A percentile compares a stretch with the other conserved stretches of the same genome.
Conservation (phyloP, 2,113 vertebrate genomes). For the Hypanus sabinus region DNA sequence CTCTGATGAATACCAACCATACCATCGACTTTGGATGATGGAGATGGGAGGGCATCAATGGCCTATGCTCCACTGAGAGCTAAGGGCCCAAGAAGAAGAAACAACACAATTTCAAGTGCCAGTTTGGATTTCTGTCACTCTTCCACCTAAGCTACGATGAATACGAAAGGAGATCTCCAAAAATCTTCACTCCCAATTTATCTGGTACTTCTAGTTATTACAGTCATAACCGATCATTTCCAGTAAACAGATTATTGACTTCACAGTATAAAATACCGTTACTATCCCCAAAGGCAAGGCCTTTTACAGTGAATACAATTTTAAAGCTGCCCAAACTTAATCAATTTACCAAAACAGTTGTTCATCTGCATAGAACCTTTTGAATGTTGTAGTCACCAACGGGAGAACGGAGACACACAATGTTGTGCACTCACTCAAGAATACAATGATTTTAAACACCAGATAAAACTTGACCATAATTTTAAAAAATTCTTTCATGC, state of each 20-base stretch:
- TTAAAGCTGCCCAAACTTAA: neutral
- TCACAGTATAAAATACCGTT: neutral
- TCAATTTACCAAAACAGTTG: neutral
- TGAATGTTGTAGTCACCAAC: neutral
- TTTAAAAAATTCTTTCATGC: conserved; percentile 63
- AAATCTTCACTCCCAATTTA: neutral
- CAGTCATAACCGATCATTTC: neutral
- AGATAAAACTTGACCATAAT: conserved; percentile 49
- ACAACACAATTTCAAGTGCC: neutral
- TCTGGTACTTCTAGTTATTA: neutral
- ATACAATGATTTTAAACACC: conserved; percentile 48
- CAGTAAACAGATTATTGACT: neutral
- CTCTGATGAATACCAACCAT: too few species aligned
- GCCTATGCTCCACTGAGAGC: too few species aligned
- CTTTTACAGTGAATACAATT: neutral
- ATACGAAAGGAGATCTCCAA: neutral
- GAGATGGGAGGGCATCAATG: too few species aligned
- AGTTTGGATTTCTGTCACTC: neutral
- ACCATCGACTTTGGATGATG: too few species aligned
- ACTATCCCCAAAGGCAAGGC: neutral
- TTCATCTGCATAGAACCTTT: neutral
- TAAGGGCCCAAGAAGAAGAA: too few species aligned
- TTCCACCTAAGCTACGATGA: neutral
- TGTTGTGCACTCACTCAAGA: conserved; percentile 35
- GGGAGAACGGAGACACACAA: neutral